Conservation (phyloP, 2,797 vertebrate genomes). For the Labroides dimidiatus region DNA sequence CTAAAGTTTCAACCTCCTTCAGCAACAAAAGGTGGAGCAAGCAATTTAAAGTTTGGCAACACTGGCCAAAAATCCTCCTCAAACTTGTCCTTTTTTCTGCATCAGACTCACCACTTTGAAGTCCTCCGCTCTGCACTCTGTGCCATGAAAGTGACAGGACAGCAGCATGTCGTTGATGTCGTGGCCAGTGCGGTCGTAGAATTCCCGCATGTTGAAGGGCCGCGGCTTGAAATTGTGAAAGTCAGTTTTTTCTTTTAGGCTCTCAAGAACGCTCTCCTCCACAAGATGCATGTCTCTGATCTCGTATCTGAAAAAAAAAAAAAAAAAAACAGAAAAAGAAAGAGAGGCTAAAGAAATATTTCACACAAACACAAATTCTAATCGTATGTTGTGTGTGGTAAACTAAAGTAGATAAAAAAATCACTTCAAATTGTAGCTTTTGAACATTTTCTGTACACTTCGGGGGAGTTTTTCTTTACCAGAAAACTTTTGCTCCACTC, state of each 20-base stretch:
- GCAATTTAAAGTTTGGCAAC: background rate
- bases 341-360: slow-evolving; percentile 2
- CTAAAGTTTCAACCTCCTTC: too few species aligned
- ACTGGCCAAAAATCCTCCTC: background rate
- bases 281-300: slow-evolving; percentile 95
- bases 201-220: slow-evolving; percentile 98
- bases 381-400: slow-evolving; percentile 5
- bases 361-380: slow-evolving; percentile 17
- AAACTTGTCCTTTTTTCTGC: background rate
- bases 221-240: slow-evolving; percentile 97
- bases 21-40: background rate
- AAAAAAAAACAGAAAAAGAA: background rate
- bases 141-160: slow-evolving; percentile 93
- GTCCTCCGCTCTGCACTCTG: slow-evolving; percentile 91
- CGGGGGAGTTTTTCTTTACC: slow-evolving; percentile 30
- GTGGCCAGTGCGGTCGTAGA: slow-evolving; percentile 95
- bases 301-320: slow-evolving; percentile 87
- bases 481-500: slow-evolving; percentile 25
- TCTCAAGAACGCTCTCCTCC: slow-evolving; percentile 95
- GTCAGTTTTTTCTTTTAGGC: slow-evolving; percentile 94
- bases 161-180: slow-evolving; percentile 97
- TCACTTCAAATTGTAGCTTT: slow-evolving; percentile 7
- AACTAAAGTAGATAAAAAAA: too few species aligned
- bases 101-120: slow-evolving; percentile 93
- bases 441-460: slow-evolving; percentile 16